A percentile compares a stretch with the other conserved stretches of the same genome.
Evolutionary conservation across 2,113 vertebrate genomes (phyloP).

Genomic region (Engystomops pustulosus): DNA sequence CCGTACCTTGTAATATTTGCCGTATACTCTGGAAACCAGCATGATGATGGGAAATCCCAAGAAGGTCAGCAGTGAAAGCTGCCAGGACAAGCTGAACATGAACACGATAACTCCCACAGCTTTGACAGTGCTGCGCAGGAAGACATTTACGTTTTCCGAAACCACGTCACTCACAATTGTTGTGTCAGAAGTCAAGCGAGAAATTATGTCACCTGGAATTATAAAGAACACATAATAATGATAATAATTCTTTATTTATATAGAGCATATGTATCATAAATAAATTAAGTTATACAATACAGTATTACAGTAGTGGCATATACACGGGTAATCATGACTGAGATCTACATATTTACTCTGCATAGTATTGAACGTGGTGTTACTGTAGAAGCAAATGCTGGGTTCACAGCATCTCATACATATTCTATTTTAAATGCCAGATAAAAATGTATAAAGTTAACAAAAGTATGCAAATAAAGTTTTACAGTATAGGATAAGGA

Average conservation of each 20-base stretch:
- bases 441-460: too few relatives aligned
- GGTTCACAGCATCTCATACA: too few relatives aligned
- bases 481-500: too few relatives aligned
- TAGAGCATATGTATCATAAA: neutral
- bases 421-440: too few relatives aligned
- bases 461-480: too few relatives aligned
- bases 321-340: neutral
- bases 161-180: constrained; percentile 95
- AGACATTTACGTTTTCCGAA: constrained; percentile 93
- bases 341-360: too few relatives aligned
- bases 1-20: constrained; percentile 93
- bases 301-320: neutral
- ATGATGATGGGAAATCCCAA: constrained; percentile 95
- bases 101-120: constrained; percentile 84
- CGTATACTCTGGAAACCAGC: constrained; percentile 86
- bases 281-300: neutral
- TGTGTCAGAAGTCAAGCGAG: constrained; percentile 93
- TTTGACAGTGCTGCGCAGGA: constrained; percentile 88
- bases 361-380: too few relatives aligned
- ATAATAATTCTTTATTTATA: too few relatives aligned
- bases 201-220: constrained; percentile 88
- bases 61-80: constrained; percentile 88
- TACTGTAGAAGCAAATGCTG: too few relatives aligned
- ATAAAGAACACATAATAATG: too few relatives aligned
- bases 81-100: constrained; percentile 95